These are phyloP conservation scores for Parnassius orleans DNA, from an alignment of 2,888 invertebrate species.

Conservation along the genomic window DNA sequence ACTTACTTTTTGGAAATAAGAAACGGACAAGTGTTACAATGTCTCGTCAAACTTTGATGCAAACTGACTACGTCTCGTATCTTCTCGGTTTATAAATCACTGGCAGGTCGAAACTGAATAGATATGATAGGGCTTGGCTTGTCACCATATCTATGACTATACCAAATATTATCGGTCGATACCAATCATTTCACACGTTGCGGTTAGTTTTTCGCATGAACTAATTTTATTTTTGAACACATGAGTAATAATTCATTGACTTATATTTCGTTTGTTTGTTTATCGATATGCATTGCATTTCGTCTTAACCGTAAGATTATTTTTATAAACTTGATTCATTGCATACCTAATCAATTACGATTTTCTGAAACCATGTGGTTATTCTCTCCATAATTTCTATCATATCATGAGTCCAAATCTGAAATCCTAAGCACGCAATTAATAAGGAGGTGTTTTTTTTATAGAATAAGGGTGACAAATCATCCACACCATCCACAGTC, in stretches of 20 bases:
- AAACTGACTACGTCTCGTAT: constrained; percentile 36
- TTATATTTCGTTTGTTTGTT: not conserved
- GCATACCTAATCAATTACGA: not conserved
- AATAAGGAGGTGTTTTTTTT: no score
- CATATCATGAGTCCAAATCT: no score
- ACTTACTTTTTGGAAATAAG: constrained; percentile 16
- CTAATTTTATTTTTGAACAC: constrained; percentile 7
- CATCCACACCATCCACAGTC: no score
- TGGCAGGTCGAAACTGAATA: constrained; percentile 43
- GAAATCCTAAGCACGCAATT: no score
- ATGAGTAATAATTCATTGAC: not conserved
- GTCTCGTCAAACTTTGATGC: constrained; percentile 10
- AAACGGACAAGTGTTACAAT: constrained; percentile 1
- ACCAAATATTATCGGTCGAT: constrained; percentile 32
- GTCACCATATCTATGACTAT: constrained; percentile 38
- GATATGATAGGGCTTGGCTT: constrained; percentile 45
- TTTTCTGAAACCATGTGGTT: no score
- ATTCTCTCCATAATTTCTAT: no score
- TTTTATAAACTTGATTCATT: not conserved
- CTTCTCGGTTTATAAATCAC: constrained; percentile 54
- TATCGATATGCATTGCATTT: not conserved
- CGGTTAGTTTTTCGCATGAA: constrained; percentile 34
- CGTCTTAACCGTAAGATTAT: not conserved
- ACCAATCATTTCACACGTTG: constrained; percentile 30
- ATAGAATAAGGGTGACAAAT: no score